A percentile compares a stretch with the other conserved stretches of the same genome.
These are phyloP conservation scores for Panulirus ornatus DNA, from an alignment of 1,140 invertebrate genomes.

Conservation along the genomic window DNA sequence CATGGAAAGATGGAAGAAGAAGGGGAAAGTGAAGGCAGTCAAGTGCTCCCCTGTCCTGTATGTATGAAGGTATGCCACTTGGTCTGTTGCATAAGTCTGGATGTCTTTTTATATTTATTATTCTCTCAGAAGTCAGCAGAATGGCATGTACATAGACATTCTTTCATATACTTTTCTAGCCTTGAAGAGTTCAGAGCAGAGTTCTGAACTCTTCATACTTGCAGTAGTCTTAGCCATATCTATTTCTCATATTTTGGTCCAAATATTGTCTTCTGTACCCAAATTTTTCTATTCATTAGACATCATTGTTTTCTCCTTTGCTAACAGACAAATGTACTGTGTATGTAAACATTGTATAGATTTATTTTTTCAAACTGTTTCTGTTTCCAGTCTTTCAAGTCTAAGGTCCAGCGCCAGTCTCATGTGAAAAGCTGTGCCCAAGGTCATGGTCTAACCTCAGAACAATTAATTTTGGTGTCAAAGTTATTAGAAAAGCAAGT, in stretches of 20 bases:
- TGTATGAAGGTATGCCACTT: slow-evolving; percentile 48
- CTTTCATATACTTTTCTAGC: not conserved
- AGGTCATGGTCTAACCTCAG: slow-evolving; percentile 18
- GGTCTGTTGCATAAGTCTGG: not conserved
- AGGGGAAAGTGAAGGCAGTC: not conserved
- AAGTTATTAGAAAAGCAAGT: slow-evolving; percentile 53
- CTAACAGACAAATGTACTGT: not conserved
- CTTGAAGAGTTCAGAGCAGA: not conserved
- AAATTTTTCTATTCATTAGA: not conserved
- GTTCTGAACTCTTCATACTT: not conserved
- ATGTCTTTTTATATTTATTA: not conserved
- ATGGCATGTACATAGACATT: not conserved
- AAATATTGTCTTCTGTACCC: not conserved
- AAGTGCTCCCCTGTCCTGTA: slow-evolving; percentile 34
- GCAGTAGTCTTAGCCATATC: not conserved
- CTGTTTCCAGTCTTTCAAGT: slow-evolving; percentile 12
- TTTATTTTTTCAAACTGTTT: not conserved
- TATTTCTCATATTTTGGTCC: not conserved
- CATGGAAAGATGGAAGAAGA: not conserved
- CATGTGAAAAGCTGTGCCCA: slow-evolving; percentile 59
- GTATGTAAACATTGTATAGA: not conserved
- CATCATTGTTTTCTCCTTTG: not conserved
- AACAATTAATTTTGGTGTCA: slow-evolving; percentile 45
- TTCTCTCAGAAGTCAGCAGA: not conserved
- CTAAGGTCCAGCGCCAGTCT: not conserved